Percentiles rank a stretch among this genome's conserved stretches.
phyloP scores from a whole-genome alignment of 2,888 invertebrate species.

The Lasioglossum lativentre region DNA sequence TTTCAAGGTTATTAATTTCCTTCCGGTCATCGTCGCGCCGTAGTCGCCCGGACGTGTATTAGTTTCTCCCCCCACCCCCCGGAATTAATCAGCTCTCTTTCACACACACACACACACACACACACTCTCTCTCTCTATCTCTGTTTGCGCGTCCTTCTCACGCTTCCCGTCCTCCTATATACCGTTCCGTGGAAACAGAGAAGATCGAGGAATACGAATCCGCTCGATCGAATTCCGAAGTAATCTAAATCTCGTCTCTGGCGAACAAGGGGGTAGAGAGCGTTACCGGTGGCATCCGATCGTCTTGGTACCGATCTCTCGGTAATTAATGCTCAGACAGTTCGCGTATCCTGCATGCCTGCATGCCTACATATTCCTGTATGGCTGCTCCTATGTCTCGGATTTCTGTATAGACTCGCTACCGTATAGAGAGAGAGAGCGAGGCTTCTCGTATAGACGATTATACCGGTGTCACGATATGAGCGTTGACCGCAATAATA shows the following conservation, averaged over 20 bases:
- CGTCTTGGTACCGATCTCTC: conserved; percentile 30
- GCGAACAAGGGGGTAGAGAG: conserved; percentile 6
- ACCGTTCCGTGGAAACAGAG: background rate
- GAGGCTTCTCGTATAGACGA: conserved; percentile 52
- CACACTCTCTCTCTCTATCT: too few species aligned
- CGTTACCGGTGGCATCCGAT: conserved; percentile 9
- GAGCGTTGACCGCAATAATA: conserved; percentile 69
- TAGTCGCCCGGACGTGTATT: conserved; percentile 17
- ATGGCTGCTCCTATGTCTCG: conserved; percentile 58
- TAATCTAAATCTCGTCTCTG: conserved; percentile 25
- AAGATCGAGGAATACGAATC: background rate
- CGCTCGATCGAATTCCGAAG: conserved; percentile 36
- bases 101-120: too few species aligned
- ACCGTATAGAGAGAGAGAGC: conserved; percentile 52
- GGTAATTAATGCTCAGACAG: conserved; percentile 61
- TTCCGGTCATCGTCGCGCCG: conserved; percentile 19
- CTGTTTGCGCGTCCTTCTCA: background rate
- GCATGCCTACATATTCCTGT: background rate
- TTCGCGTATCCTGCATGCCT: conserved; percentile 44
- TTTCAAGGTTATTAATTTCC: conserved; percentile 56
- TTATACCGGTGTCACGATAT: conserved; percentile 66
- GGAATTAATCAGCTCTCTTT: background rate
- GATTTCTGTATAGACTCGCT: conserved; percentile 52
- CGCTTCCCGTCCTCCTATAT: background rate
- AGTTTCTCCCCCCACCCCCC: too few species aligned